phyloP scores from a whole-genome alignment of 1,140 invertebrate genomes.

The Formica exsecta region DNA sequence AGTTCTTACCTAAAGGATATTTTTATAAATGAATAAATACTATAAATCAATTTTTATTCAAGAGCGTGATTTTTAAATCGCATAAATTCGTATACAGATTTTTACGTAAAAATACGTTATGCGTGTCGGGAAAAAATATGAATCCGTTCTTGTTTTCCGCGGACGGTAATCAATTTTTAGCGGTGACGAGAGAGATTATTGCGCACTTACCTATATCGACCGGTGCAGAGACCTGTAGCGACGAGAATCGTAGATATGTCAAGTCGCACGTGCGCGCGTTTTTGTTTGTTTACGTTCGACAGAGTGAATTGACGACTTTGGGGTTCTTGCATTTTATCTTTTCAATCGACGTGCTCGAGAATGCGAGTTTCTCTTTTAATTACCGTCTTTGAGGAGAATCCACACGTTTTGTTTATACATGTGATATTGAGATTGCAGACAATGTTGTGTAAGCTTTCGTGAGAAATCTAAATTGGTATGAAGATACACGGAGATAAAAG shows the following conservation, averaged over 20 bases:
- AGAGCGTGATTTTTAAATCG: no score
- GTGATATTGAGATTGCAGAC: background rate
- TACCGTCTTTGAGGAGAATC: no score
- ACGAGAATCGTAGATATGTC: background rate
- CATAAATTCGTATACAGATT: no score
- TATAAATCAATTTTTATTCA: no score
- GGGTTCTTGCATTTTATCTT: background rate
- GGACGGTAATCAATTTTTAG: slow-evolving; percentile 18
- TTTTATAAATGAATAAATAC: no score
- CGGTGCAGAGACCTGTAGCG: background rate
- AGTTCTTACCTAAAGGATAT: no score
- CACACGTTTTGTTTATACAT: background rate
- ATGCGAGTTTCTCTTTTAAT: background rate
- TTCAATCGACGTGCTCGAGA: background rate
- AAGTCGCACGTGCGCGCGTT: slow-evolving; percentile 5
- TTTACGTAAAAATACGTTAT: no score
- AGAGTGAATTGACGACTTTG: slow-evolving; percentile 25
- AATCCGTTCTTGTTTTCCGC: background rate
- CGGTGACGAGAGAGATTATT: slow-evolving; percentile 28
- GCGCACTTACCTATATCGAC: slow-evolving; percentile 2
- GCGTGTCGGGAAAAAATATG: background rate
- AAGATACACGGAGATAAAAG: background rate
- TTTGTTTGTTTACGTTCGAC: slow-evolving; percentile 58
- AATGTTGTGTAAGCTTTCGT: background rate
- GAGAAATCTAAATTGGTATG: slow-evolving; percentile 22